phyloP scores from a whole-genome alignment of 2,797 vertebrate genomes.

The Crax fasciolata region DNA sequence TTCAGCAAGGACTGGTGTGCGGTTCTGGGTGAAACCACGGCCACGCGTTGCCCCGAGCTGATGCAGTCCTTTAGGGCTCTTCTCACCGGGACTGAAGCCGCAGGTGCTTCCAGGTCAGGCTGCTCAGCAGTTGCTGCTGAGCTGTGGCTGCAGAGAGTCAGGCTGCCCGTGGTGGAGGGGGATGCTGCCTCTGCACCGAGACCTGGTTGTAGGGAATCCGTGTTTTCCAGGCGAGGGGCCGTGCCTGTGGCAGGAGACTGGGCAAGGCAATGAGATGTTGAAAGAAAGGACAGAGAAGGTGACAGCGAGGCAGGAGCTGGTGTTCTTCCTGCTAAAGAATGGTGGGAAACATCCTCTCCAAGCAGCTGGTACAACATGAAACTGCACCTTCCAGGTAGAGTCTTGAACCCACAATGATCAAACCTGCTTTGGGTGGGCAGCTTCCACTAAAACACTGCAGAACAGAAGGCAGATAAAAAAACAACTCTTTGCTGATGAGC shows the following conservation, averaged over 20 bases:
- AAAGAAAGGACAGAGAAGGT: neutral
- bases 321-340: neutral
- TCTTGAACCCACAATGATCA: neutral
- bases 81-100: neutral
- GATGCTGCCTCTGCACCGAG: neutral
- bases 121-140: neutral
- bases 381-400: neutral
- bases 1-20: neutral
- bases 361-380: neutral
- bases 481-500: neutral
- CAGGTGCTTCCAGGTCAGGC: neutral
- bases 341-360: neutral
- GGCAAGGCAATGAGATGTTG: neutral
- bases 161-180: neutral
- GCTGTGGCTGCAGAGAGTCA: neutral
- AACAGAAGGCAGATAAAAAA: neutral
- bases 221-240: neutral
- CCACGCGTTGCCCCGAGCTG: rapidly evolving
- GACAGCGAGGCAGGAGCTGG: neutral
- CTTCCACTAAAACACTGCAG: neutral
- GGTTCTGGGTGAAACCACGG: neutral
- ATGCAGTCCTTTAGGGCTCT: neutral
- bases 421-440: neutral
- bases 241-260: neutral
- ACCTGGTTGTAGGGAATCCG: neutral